Evolutionary conservation across 2,888 invertebrate genomes (phyloP).

Genomic region (Lasioglossum figueresi): DNA sequence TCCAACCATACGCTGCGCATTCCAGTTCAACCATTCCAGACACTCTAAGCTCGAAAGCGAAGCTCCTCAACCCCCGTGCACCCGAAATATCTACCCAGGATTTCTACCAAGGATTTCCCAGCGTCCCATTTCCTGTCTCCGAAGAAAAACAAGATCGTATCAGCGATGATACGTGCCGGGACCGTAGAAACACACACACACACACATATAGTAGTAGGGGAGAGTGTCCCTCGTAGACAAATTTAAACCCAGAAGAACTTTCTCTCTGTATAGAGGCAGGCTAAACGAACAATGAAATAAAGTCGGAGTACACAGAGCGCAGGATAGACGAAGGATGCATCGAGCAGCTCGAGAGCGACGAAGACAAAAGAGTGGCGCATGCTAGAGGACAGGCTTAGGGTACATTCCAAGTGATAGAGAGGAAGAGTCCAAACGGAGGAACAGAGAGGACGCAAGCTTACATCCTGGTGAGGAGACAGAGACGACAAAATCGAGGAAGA

Average conservation of each 20-base stretch:
- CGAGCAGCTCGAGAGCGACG: constrained; percentile 19
- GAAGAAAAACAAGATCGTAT: constrained; percentile 43
- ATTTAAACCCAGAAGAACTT: constrained; percentile 38
- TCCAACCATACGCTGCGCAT: neutral
- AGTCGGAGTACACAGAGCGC: neutral
- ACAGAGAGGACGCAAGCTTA: neutral
- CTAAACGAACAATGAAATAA: constrained; percentile 24
- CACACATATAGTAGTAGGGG: neutral
- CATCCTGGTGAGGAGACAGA: neutral
- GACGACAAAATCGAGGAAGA: constrained; percentile 20
- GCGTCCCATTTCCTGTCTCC: constrained; percentile 17
- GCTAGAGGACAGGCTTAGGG: constrained; percentile 35
- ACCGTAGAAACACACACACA: constrained; percentile 13
- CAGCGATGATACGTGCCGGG: constrained; percentile 32
- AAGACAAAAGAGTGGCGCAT: constrained; percentile 40
- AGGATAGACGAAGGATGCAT: constrained; percentile 12
- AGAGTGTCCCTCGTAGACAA: constrained; percentile 16
- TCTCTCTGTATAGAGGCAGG: constrained; percentile 6
- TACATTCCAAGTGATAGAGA: constrained; percentile 57
- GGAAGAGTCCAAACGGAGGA: constrained; percentile 25
- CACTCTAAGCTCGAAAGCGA: neutral
- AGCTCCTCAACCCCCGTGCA: neutral
- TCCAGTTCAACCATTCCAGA: neutral
- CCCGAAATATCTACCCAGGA: constrained; percentile 6
- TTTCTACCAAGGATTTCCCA: constrained; percentile 26